Base-by-base conservation (phyloP, 1,140 invertebrate species). In the Zaprionus ornatus region DNA sequence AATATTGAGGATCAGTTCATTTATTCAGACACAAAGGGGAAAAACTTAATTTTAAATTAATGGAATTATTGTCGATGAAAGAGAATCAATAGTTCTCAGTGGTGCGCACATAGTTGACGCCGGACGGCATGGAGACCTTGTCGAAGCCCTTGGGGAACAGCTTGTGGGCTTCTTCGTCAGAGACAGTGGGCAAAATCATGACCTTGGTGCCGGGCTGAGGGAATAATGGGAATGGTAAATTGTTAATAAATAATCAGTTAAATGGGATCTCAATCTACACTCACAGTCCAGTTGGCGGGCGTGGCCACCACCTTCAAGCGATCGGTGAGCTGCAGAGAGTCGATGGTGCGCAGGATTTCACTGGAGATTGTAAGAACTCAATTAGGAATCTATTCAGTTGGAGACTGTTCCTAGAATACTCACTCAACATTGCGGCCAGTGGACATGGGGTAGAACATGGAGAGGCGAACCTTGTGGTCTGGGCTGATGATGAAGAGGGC, bases 351-450 rank as follows among this genome's bases (percentile, higher is more conserved):
- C 35, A 99, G 91, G 79, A 99, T 97, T 94, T 99, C 98, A 94
- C 97, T 98, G 88, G 52, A 95, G 27, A 57, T 17, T 79, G 86
- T 55, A 21, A 1, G 12, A 32, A 63, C n/a, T 32, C 4, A 21
- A 27, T 60, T 19, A 40, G 42, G 17, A 50, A 45, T 74, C 3
- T 5, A 17, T 10, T 3, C 9, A 21, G n/a, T 21, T 12, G 21
- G 10, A 12, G 4, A 50, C 1, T 21, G 4, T 7, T 2, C 0
- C 13, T 21, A 5, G 10, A 1, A 15, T 62, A 95, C 96, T 95
- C 93, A 98, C 97, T 97, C 95, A 82, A 99, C 97, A 93, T 98
- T 98, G 73, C 98, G 95, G 37, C 98, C 98, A 50, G 97, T 98
- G 15, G 97, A 98, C 17, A 96, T 96, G 40, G 98, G 98, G 93